Base-by-base conservation (phyloP, 2,888 invertebrate species). In the Hyppa rectilinea region DNA sequence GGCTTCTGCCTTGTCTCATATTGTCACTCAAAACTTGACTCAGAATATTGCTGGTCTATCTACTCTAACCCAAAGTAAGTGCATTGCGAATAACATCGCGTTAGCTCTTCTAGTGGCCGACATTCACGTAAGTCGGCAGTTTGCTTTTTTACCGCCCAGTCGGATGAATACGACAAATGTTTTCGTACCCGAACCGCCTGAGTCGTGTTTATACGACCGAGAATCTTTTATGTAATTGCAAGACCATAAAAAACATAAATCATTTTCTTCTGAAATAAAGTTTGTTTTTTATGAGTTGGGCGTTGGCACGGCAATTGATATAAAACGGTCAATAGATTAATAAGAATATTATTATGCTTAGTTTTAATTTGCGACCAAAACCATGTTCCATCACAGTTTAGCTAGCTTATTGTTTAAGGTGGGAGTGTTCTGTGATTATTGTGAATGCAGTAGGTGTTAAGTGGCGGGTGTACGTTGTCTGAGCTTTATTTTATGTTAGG, bases 371-470 rank as follows among this genome's bases (percentile, higher is more conserved):
- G 49, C 67, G 74, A 79, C 79, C 79, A 79, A 79, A n/a, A 81
- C 65, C 77, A 79, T 71, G 50, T 82, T 73, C 79, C 74, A 73
- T 73, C 79, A 56, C 82, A 67, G 45, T 61, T 70, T 50, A 77
- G 62, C 72, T 71, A 64, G 17, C 45, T 55, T 55, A 55, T 75
- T 40, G n/a, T 69, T 61, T 71, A 69, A 69, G 71, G 49, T 12
- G 71, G 71, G 67, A 71, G 73, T 81, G 66, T 81, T 84, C 84
- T 84, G 84, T 84, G 84, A 84, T 84, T 62, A 75, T 73, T 85
- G 79, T 85, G 77, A 81, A 85, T 85, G 79, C 83, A 69, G 61
- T 75, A 79, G 77, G 4, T 64, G 2, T 66, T 81, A 85, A 76
- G 58, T 17, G 56, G 56, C 34, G 61, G 4, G 49, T 52, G 62